A percentile compares a stretch with the other conserved stretches of the same genome.
phyloP scores from a whole-genome alignment of 2,888 invertebrate genomes.

The Folsomia candida region DNA sequence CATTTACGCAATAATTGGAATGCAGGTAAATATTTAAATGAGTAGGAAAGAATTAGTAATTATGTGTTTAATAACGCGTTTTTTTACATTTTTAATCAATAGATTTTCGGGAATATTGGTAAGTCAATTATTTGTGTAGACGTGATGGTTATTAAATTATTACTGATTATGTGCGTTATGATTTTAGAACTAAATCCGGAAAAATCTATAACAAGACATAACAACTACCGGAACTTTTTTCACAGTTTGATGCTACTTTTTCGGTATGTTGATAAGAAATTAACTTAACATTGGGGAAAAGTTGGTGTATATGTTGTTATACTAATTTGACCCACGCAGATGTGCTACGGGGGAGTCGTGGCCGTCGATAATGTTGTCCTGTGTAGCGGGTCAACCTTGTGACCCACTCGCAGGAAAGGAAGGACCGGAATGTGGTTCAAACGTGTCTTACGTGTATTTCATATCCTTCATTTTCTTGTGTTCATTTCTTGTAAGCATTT shows the following conservation, averaged over 20 bases:
- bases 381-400: constrained; percentile 74
- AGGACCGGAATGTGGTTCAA: constrained; percentile 81
- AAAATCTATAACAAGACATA: constrained; percentile 95
- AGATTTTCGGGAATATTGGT: too few species aligned
- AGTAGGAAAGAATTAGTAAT: too few species aligned
- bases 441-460: constrained; percentile 96
- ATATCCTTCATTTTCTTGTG: constrained; percentile 99
- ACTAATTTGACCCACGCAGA: too few species aligned
- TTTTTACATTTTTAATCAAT: too few species aligned
- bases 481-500: constrained; percentile 94
- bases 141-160: too few species aligned
- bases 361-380: constrained; percentile 99
- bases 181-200: constrained; percentile 87
- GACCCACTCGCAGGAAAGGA: constrained; percentile 66
- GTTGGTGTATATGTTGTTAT: too few species aligned
- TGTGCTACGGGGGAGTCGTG: constrained; percentile 99
- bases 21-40: constrained; percentile 93
- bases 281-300: too few species aligned
- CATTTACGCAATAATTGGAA: constrained; percentile 99
- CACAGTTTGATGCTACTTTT: constrained; percentile 98
- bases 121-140: too few species aligned
- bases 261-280: constrained; percentile 76
- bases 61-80: too few species aligned
- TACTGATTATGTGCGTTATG: too few species aligned
- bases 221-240: constrained; percentile 99